Conservation (phyloP, 2,797 vertebrate genomes). For the Triplophysa yarkandensis region DNA sequence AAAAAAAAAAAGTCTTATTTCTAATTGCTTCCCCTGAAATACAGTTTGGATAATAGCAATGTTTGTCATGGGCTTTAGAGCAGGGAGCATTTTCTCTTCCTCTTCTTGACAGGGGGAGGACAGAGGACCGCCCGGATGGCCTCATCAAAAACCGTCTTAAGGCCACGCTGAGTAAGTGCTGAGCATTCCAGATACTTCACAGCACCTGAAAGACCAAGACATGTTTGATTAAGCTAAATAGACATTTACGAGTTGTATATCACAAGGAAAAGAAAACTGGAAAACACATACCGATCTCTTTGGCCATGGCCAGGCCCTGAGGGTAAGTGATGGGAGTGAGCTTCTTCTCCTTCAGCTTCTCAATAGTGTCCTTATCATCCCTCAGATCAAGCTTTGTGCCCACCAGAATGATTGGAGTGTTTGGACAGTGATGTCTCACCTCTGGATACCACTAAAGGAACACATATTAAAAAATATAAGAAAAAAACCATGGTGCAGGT, state of each 20-base stretch:
- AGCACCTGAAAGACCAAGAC: constrained; percentile 75
- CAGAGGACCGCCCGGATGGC: constrained; percentile 97
- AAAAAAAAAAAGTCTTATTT: constrained; percentile 61
- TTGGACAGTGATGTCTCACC: constrained; percentile 96
- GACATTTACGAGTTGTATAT: too few relatives aligned
- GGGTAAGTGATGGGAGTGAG: constrained; percentile 94
- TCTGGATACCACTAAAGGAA: constrained; percentile 91
- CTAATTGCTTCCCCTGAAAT: constrained; percentile 56
- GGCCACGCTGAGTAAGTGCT: constrained; percentile 94
- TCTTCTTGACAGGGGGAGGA: constrained; percentile 92
- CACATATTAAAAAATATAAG: too few relatives aligned
- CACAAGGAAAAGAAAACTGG: too few relatives aligned
- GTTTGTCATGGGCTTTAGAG: constrained; percentile 75
- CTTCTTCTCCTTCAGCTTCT: constrained; percentile 98
- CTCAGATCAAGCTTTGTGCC: constrained; percentile 95
- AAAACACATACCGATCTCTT: constrained; percentile 88
- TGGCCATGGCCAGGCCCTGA: constrained; percentile 95
- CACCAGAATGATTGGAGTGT: constrained; percentile 95
- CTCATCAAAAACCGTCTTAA: constrained; percentile 99
- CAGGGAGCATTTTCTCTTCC: constrained; percentile 86
- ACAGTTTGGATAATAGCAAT: constrained; percentile 63
- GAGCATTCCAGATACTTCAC: constrained; percentile 98
- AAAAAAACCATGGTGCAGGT: too few relatives aligned
- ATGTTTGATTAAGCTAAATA: too few relatives aligned
- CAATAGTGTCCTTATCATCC: constrained; percentile 95